These are phyloP conservation scores for Babylonia areolata DNA, from an alignment of 1,140 invertebrate species.

Conservation along the genomic window DNA sequence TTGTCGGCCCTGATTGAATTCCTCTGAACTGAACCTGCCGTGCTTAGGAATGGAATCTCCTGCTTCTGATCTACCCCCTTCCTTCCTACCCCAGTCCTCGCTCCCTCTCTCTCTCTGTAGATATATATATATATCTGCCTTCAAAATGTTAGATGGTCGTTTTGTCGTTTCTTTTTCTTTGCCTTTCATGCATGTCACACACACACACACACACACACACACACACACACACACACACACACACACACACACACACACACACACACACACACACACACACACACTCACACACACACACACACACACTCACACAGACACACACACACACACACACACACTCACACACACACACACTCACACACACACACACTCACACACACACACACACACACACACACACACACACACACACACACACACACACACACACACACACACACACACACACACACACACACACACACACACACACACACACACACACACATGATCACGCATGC, in stretches of 20 bases:
- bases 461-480: slow-evolving; percentile 3
- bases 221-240: background rate
- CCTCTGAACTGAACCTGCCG: too few relatives aligned
- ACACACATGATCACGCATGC: too few relatives aligned
- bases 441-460: slow-evolving; percentile 5
- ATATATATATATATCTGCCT: background rate
- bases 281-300: background rate
- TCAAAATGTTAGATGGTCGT: too few relatives aligned
- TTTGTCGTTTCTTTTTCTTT: too few relatives aligned
- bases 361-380: background rate
- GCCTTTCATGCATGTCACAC: too few relatives aligned
- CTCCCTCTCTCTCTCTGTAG: slow-evolving; percentile 17
- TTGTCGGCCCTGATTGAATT: too few relatives aligned
- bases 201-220: slow-evolving; percentile 14
- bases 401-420: slow-evolving; percentile 17
- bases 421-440: too few relatives aligned
- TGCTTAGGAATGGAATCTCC: too few relatives aligned
- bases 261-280: background rate
- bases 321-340: slow-evolving; percentile 3
- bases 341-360: background rate
- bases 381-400: slow-evolving; percentile 15
- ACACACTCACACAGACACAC: background rate
- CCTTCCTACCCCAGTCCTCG: background rate
- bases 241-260: slow-evolving; percentile 23
- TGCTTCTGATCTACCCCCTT: background rate